Base-by-base conservation (phyloP, 2,797 vertebrate species). In the Lemur catta region DNA sequence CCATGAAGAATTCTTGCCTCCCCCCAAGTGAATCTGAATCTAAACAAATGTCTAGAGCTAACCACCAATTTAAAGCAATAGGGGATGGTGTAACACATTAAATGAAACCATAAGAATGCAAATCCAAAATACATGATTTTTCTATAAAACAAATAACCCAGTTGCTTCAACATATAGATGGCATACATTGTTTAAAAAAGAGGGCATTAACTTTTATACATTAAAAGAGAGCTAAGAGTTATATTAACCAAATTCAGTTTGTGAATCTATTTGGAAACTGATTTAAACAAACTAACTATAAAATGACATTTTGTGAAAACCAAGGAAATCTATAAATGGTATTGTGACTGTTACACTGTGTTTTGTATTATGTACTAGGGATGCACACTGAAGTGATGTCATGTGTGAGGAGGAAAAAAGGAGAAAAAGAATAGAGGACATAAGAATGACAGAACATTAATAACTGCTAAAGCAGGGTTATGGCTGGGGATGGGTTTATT, bases 161-260 rank as follows among this genome's bases (percentile, higher is more conserved):
- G 71, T 7, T 92, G 61, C 82, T 95, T 95, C 43, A 92, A 69
- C 38, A 79, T 90, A 85, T 35, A 86, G 75, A 91, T 14, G 55
- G 28, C 33, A 72, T 24, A 76, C 2, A 7, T 46, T 57, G 26
- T 38, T 41, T 26, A 24, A 7, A 10, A 74, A n/a, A 28, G 22
- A 28, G 15, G 22, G 13, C 20, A 59, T 48, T 48, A 75, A 84
- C 33, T 91, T 78, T 38, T 91, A 84, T 0, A 61, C 48, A 81
- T 33, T 85, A 84, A 80, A 82, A 95, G 52, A 76, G 8, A 57
- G 7, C 38, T 59, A 65, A 86, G 41, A 95, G 46, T 84, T 55
- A 9, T 30, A 85, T 35, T 69, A 85, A 59, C 81, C n/a, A 84
- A 95, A 96, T 89, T 75, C 59, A 76, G 65, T 82, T 67, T 85